A percentile compares a stretch with the other conserved stretches of the same genome.
Conservation (phyloP, 2,113 vertebrate species). For the Silurus meridionalis region DNA sequence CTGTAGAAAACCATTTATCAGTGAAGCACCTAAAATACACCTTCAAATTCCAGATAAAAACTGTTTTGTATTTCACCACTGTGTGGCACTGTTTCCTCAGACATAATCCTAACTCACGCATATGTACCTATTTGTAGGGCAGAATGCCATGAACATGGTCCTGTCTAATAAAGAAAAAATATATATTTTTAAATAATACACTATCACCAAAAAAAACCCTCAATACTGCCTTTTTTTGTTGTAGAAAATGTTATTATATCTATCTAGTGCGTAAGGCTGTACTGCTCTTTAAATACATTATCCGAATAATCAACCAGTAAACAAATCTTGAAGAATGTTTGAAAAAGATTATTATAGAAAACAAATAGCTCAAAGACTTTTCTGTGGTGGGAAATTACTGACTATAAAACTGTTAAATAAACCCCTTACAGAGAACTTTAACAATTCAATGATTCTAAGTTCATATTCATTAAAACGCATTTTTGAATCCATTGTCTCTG, state of each 20-base stretch:
- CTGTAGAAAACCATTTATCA: not conserved
- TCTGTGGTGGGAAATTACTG: not conserved
- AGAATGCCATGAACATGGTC: not conserved
- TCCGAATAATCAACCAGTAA: not conserved
- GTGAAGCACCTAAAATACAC: not conserved
- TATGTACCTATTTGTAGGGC: not conserved
- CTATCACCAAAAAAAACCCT: no score
- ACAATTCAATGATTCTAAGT: not conserved
- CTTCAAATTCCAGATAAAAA: not conserved
- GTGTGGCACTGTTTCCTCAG: conserved; percentile 48
- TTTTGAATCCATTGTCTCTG: not conserved
- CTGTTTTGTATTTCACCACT: conserved; percentile 26
- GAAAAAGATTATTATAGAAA: not conserved
- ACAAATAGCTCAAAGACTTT: not conserved
- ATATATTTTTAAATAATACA: no score
- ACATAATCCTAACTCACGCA: not conserved
- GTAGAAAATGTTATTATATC: not conserved
- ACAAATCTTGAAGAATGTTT: not conserved
- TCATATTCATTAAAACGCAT: not conserved
- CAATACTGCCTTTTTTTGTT: not conserved
- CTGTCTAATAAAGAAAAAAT: not conserved
- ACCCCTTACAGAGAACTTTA: not conserved
- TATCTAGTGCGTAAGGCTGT: not conserved
- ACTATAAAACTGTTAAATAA: not conserved
- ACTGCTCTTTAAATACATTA: not conserved